These are phyloP conservation scores for Rhamnusium bicolor DNA, from an alignment of 2,888 invertebrate species.

Conservation along the genomic window DNA sequence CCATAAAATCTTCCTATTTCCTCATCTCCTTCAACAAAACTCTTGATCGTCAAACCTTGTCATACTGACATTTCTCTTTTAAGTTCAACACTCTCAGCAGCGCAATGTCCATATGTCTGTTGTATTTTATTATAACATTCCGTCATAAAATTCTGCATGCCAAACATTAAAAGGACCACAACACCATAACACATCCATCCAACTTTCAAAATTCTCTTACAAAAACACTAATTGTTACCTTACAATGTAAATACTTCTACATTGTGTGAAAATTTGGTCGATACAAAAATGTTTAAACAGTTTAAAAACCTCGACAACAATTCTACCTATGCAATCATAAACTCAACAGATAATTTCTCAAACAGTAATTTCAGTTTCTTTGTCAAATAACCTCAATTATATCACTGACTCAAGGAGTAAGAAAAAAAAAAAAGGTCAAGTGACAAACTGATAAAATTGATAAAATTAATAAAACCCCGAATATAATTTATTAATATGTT, in stretches of 20 bases:
- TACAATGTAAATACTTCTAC: constrained; percentile 8
- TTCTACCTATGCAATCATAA: constrained; percentile 6
- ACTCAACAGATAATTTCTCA: background rate
- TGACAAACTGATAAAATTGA: background rate
- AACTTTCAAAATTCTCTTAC: constrained; percentile 10
- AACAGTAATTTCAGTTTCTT: background rate
- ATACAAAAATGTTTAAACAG: constrained; percentile 22
- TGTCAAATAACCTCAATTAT: constrained; percentile 2
- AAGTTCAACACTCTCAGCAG: too few relatives aligned
- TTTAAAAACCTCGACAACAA: constrained; percentile 17
- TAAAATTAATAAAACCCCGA: too few relatives aligned
- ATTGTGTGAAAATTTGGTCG: constrained; percentile 26
- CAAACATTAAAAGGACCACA: background rate
- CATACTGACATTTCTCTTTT: too few relatives aligned
- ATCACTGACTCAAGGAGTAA: background rate
- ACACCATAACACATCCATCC: too few relatives aligned
- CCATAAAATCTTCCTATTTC: background rate
- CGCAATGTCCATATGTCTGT: too few relatives aligned
- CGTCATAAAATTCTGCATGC: too few relatives aligned
- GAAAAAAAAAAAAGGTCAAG: background rate
- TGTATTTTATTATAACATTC: too few relatives aligned
- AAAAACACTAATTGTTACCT: constrained; percentile 30
- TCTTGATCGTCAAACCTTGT: too few relatives aligned
- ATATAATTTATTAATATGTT: too few relatives aligned
- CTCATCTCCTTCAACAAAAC: background rate